Evolutionary conservation across 2,113 vertebrate genomes (phyloP).

Genomic region (Equus przewalskii): DNA sequence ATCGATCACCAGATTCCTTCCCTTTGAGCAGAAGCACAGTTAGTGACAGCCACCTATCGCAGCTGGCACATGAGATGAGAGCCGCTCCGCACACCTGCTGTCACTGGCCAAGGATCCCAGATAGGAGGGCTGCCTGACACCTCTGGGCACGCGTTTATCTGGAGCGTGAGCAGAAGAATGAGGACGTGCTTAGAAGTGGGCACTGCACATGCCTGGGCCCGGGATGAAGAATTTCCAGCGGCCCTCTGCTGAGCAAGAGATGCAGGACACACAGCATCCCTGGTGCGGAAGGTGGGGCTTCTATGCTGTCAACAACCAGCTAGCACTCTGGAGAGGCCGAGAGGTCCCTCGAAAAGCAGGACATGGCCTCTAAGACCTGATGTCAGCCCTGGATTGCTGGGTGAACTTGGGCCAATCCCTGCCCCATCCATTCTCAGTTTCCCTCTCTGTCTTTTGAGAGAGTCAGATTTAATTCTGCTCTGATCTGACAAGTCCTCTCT

Average conservation of each 20-base stretch:
- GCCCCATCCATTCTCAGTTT: background rate
- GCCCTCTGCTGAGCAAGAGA: background rate
- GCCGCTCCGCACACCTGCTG: background rate
- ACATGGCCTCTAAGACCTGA: background rate
- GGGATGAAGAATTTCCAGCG: background rate
- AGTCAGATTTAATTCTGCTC: background rate
- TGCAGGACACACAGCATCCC: accelerated
- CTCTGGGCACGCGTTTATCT: background rate
- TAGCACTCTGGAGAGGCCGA: accelerated
- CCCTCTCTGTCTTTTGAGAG: background rate
- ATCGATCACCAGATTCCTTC: background rate
- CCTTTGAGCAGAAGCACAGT: background rate
- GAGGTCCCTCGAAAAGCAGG: background rate
- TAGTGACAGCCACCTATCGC: background rate
- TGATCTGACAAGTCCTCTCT: background rate
- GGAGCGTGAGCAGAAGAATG: background rate
- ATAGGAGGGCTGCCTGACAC: background rate
- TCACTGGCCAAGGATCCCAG: background rate
- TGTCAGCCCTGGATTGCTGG: background rate
- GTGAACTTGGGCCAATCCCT: background rate
- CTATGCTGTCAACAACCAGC: accelerated
- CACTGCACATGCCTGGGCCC: accelerated
- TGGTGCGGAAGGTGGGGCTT: accelerated
- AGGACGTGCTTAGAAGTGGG: background rate
- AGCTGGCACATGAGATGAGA: accelerated